Conservation (phyloP, 2,113 vertebrate genomes). For the Megaceryle torquata region DNA sequence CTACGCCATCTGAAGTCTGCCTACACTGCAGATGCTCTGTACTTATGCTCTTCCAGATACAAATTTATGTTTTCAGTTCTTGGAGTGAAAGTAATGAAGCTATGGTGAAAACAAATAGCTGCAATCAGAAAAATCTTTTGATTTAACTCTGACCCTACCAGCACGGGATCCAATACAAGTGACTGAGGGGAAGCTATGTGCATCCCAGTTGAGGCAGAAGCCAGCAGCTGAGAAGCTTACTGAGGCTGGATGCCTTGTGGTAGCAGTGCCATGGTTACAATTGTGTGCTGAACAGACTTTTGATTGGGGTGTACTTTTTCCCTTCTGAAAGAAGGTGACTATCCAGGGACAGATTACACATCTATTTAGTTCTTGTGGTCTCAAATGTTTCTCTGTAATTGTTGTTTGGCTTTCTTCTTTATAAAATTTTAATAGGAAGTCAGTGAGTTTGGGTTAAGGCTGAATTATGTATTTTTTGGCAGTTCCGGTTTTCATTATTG, state of each 20-base stretch:
- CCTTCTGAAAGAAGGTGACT: background rate
- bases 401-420: slow-evolving; percentile 11
- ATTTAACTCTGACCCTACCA: background rate
- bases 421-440: slow-evolving; percentile 13
- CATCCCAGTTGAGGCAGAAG: background rate
- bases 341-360: background rate
- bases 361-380: background rate
- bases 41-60: background rate
- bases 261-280: background rate
- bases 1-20: background rate
- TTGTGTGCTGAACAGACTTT: background rate
- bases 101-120: slow-evolving; percentile 18
- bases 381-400: background rate
- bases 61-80: background rate
- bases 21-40: background rate
- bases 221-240: background rate
- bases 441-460: background rate
- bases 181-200: background rate
- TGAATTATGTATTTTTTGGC: background rate
- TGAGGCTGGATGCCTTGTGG: background rate
- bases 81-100: background rate
- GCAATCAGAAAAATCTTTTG: background rate
- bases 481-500: background rate
- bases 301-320: background rate
- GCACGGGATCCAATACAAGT: background rate